Evolutionary conservation across 2,888 invertebrate species (phyloP).

Genomic region (Tipula confusa): DNA sequence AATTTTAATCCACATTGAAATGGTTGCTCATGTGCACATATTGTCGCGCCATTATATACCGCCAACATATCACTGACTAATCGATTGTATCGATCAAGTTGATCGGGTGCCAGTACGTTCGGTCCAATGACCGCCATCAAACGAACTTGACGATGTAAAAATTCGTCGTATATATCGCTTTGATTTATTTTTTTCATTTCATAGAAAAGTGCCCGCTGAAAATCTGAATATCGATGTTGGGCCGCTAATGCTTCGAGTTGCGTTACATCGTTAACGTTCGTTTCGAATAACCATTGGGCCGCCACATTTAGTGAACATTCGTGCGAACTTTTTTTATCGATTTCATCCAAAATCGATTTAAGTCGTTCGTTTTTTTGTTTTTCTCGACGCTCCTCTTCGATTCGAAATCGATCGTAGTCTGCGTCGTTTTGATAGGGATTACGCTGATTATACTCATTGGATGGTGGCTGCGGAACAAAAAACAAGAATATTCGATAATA

Average conservation of each 20-base stretch:
- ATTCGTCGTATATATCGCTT: conserved; percentile 62
- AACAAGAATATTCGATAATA: no score
- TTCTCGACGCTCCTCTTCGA: conserved; percentile 46
- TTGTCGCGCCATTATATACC: conserved; percentile 77
- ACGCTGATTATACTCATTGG: neutral
- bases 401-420: conserved; percentile 53
- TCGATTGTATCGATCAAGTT: conserved; percentile 78
- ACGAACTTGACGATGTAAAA: conserved; percentile 66
- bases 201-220: conserved; percentile 75
- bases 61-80: conserved; percentile 84
- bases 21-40: conserved; percentile 80
- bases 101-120: conserved; percentile 76
- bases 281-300: conserved; percentile 86
- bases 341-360: conserved; percentile 58
- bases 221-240: conserved; percentile 74
- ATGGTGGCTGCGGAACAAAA: neutral
- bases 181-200: conserved; percentile 67
- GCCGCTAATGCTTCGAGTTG: conserved; percentile 77
- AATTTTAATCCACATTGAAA: conserved; percentile 75
- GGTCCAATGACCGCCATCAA: conserved; percentile 77
- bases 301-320: conserved; percentile 82
- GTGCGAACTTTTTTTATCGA: conserved; percentile 71
- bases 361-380: conserved; percentile 47
- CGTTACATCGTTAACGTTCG: conserved; percentile 76
- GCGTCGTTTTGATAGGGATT: conserved; percentile 26